Base-by-base conservation (phyloP, 2,113 vertebrate species). In the Thamnophis sirtalis region DNA sequence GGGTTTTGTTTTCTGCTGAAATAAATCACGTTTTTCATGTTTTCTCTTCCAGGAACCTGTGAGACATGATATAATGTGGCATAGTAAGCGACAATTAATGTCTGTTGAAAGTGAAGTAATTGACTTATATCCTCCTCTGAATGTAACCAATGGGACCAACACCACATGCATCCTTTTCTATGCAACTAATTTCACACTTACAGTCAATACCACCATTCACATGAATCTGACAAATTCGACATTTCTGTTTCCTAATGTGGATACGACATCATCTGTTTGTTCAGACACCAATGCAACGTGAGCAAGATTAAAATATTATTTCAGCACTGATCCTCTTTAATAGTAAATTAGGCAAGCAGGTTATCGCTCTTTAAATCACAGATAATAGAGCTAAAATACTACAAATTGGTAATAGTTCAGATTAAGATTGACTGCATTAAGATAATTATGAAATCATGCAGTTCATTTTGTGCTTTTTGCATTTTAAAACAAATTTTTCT, bases 141-240 rank as follows among this genome's bases (percentile, higher is more conserved):
- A 96, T 92, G 94, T 97, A 84, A 96, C 96, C 89, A 92, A 89
- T 95, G 97, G 96, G 54, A 96, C 95, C 63, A 0, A 19, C 4
- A 43, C 8, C 4, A 95, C 51, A 0, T 97, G 97, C 94, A 97
- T 97, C 93, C 95, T 97, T 89, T 96, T 97, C 90, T 93, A 97
- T 1, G 97, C 97, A 50, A 90, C 63, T 28, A 93, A 95, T 91
- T 96, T 97, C 93, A 95, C n/a, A 63, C 89, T 97, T 50, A 95
- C 33, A 93, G 91, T 56, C 43, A 96, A 92, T n/a, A 38, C 2
- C 58, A 94, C 93, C 2, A 5, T 91, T 51, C 43, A 54, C 19
- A 87, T 97, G 63, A 96, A 97, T 94, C 86, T 97, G 93, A 96
- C 96, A 89, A 96, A 97, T 87, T 17, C 33, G 48, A 97, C 97